Conservation (phyloP, 2,113 vertebrate species). For the Tautogolabrus adspersus region DNA sequence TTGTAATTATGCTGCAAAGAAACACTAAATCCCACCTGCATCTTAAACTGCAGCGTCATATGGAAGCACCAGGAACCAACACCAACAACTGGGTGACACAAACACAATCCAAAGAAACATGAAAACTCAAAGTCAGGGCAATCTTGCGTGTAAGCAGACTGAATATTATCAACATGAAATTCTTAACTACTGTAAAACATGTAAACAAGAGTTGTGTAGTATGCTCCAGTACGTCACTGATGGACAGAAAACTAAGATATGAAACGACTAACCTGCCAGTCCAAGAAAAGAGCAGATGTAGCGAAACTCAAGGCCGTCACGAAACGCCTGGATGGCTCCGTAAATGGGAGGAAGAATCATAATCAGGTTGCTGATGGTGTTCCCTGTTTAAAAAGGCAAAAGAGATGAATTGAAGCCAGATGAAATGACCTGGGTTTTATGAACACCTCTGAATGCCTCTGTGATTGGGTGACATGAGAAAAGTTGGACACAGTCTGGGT, state of each 20-base stretch:
- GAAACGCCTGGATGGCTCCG: constrained; percentile 91
- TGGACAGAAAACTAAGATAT: neutral
- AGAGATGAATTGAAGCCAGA: constrained; percentile 9
- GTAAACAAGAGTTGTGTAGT: neutral
- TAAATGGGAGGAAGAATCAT: constrained; percentile 98
- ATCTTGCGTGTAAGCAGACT: neutral
- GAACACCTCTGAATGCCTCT: neutral
- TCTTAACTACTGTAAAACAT: neutral
- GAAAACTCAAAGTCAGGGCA: constrained; percentile 5
- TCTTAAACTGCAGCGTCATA: constrained; percentile 98
- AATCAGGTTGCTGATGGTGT: constrained; percentile 99
- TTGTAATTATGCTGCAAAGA: neutral
- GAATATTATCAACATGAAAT: neutral
- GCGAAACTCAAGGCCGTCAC: constrained; percentile 91
- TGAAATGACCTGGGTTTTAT: neutral
- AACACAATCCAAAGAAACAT: constrained; percentile 41
- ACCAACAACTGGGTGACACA: constrained; percentile 90
- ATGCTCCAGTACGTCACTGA: neutral
- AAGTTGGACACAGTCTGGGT: neutral
- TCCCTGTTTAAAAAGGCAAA: constrained; percentile 87
- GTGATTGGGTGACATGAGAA: neutral
- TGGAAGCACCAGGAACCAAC: constrained; percentile 99
- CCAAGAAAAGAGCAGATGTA: constrained; percentile 94
- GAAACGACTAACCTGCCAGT: constrained; percentile 88
- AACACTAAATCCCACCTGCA: constrained; percentile 89